Evolutionary conservation across 2,797 vertebrate genomes (phyloP).

Genomic region (Ctenopoma kingsleyae): DNA sequence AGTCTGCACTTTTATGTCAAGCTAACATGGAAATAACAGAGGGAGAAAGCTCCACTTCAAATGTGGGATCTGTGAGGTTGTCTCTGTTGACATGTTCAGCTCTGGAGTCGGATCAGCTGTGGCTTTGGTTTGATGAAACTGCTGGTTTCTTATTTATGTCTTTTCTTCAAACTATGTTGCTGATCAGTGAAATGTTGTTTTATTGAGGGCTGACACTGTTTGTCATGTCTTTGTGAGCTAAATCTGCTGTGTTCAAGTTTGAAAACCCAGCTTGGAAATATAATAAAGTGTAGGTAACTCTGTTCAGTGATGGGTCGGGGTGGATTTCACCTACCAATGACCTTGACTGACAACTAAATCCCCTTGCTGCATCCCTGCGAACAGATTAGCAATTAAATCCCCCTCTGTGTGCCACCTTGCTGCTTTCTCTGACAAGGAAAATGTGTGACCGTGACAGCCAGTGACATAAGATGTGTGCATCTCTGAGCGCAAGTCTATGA

Average conservation of each 20-base stretch:
- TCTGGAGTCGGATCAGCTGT: slow-evolving; percentile 34
- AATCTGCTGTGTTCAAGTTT: neutral
- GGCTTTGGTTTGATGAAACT: slow-evolving; percentile 22
- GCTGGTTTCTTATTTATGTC: slow-evolving; percentile 20
- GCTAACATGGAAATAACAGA: slow-evolving; percentile 25
- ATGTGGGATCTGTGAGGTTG: slow-evolving; percentile 9
- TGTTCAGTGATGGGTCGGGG: neutral
- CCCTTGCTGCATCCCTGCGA: slow-evolving; percentile 14
- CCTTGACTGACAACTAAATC: slow-evolving; percentile 45
- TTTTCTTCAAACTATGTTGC: neutral
- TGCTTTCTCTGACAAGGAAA: slow-evolving; percentile 45
- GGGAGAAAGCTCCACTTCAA: slow-evolving; percentile 26
- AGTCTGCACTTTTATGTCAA: slow-evolving; percentile 42
- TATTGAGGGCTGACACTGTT: slow-evolving; percentile 2
- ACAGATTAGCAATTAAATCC: slow-evolving; percentile 49
- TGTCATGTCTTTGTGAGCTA: slow-evolving; percentile 10
- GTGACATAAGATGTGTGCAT: slow-evolving; percentile 39
- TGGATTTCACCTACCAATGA: slow-evolving; percentile 22
- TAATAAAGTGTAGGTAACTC: neutral
- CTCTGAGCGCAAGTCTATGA: slow-evolving; percentile 21
- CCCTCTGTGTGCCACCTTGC: slow-evolving; percentile 32
- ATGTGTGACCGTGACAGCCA: slow-evolving; percentile 34
- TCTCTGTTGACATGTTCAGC: slow-evolving; percentile 34
- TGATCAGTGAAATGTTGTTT: slow-evolving; percentile 15
- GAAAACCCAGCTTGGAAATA: slow-evolving; percentile 11